These are phyloP conservation scores for Hylaeus volcanicus DNA, from an alignment of 1,140 invertebrate genomes.

Conservation along the genomic window DNA sequence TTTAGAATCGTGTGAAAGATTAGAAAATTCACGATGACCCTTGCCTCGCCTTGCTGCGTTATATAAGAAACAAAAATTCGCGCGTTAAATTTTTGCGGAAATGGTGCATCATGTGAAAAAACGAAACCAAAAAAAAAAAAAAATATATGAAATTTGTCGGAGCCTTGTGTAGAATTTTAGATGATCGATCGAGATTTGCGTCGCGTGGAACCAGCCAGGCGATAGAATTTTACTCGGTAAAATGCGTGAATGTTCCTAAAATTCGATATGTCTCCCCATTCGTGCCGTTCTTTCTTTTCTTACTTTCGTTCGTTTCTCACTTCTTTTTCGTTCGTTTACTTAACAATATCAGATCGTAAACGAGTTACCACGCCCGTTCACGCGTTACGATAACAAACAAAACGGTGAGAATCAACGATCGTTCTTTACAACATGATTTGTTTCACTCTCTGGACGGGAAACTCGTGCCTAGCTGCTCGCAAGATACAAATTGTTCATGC, in stretches of 20 bases:
- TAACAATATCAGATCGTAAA: not conserved
- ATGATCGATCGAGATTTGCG: slow-evolving; percentile 59
- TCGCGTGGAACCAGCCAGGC: slow-evolving; percentile 47
- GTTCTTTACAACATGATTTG: not conserved
- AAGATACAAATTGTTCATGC: slow-evolving; percentile 67
- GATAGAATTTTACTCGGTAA: slow-evolving; percentile 14
- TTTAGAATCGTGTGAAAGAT: slow-evolving; percentile 21
- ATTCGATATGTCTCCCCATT: not conserved
- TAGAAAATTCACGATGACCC: slow-evolving; percentile 35
- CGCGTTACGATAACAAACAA: not conserved
- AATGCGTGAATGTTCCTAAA: slow-evolving; percentile 16
- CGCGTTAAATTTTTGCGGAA: slow-evolving; percentile 73
- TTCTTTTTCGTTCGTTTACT: too few relatives aligned
- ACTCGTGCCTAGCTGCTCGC: slow-evolving; percentile 45
- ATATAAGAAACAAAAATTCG: slow-evolving; percentile 67
- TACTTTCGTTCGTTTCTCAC: not conserved
- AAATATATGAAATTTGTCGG: slow-evolving; percentile 58
- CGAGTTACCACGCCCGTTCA: not conserved
- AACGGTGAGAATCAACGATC: not conserved
- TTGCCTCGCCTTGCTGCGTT: slow-evolving; percentile 64
- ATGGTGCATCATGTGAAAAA: slow-evolving; percentile 67
- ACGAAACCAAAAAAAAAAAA: slow-evolving; percentile 28
- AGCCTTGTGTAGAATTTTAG: slow-evolving; percentile 74
- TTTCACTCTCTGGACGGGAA: slow-evolving; percentile 1
- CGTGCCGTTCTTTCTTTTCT: slow-evolving; percentile 2